Percentiles rank a stretch among this genome's conserved stretches.
phyloP scores from a whole-genome alignment of 2,797 vertebrate species.

The Lindbergichthys nudifrons region DNA sequence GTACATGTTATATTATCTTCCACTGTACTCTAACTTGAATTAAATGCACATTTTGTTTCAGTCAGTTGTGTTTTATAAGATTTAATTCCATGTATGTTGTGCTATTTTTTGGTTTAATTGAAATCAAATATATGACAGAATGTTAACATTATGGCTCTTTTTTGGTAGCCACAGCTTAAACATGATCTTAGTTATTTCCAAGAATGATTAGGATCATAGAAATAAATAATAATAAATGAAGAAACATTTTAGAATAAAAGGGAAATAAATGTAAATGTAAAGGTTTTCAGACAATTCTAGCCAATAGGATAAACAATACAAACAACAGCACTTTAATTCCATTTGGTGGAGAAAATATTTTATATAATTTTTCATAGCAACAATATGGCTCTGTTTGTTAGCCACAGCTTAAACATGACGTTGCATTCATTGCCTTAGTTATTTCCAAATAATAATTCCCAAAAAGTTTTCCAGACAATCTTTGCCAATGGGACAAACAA shows the following conservation, averaged over 20 bases:
- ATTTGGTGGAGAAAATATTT: not conserved
- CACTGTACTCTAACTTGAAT: not conserved
- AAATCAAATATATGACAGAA: not conserved
- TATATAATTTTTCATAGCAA: not conserved
- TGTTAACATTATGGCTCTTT: not conserved
- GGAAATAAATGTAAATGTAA: too few species aligned
- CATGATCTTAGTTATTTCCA: too few species aligned
- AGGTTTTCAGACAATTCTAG: too few species aligned
- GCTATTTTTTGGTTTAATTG: not conserved
- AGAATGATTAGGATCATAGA: not conserved
- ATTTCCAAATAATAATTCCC: not conserved
- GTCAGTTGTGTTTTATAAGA: not conserved
- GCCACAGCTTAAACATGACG: too few species aligned
- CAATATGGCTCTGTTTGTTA: not conserved
- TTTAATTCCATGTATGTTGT: not conserved
- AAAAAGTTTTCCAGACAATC: not conserved
- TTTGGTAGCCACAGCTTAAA: not conserved
- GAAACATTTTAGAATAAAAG: too few species aligned
- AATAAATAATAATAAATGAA: not conserved
- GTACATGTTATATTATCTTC: not conserved
- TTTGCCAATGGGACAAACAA: not conserved
- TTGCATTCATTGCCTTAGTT: not conserved
- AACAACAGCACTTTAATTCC: too few species aligned
- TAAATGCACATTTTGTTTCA: not conserved
- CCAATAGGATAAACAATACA: too few species aligned